A percentile compares a stretch with the other conserved stretches of the same genome.
These are phyloP conservation scores for Zele albiditarsus DNA, from an alignment of 2,888 invertebrate genomes.

Conservation along the genomic window DNA sequence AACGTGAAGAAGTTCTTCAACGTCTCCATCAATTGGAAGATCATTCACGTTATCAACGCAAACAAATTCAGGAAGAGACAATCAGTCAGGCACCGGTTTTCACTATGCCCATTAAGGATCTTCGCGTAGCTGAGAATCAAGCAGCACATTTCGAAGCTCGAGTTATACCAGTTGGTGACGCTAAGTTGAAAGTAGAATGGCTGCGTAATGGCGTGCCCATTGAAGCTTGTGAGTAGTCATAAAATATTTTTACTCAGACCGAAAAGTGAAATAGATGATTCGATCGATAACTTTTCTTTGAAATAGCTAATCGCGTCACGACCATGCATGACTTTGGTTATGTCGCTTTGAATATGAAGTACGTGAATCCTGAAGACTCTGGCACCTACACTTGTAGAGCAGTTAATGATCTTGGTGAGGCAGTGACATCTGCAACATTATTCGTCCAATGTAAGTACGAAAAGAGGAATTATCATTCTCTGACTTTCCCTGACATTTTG, in stretches of 20 bases:
- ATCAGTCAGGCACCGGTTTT: conserved; percentile 93
- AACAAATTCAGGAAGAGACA: conserved; percentile 84
- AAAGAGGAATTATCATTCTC: not conserved
- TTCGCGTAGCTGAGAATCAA: conserved; percentile 90
- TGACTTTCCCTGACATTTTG: not conserved
- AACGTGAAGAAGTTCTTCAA: conserved; percentile 89
- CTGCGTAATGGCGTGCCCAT: conserved; percentile 92
- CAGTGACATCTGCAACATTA: conserved; percentile 93
- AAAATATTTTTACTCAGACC: not conserved
- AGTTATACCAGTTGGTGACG: conserved; percentile 94
- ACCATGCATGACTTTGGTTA: conserved; percentile 99
- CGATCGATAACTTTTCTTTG: conserved; percentile 14
- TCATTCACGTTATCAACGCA: conserved; percentile 82
- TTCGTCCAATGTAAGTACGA: conserved; percentile 86
- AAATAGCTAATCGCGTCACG: conserved; percentile 88
- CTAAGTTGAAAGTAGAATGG: conserved; percentile 95
- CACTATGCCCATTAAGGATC: conserved; percentile 91
- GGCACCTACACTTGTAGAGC: conserved; percentile 97
- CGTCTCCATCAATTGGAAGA: conserved; percentile 89
- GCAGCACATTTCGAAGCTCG: conserved; percentile 95
- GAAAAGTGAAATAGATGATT: conserved; percentile 28
- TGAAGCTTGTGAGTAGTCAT: conserved; percentile 83
- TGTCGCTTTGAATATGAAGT: conserved; percentile 95
- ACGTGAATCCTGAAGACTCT: conserved; percentile 95
- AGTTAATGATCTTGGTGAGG: conserved; percentile 93